Base-by-base conservation (phyloP, 2,888 invertebrate species). In the Caenorhabditis imperialis region DNA sequence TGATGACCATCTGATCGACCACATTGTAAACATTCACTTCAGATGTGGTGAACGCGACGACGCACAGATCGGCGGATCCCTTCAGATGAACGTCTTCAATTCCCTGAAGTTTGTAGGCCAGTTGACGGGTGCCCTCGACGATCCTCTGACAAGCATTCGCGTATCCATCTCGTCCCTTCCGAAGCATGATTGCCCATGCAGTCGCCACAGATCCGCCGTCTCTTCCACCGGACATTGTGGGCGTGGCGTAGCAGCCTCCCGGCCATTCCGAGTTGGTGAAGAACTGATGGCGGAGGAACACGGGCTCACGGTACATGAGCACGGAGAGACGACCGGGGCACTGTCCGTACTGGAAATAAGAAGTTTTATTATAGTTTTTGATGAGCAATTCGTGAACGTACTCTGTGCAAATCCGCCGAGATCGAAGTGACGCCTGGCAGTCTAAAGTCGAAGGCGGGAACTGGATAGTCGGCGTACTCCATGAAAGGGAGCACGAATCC, bases 221-320 rank as follows among this genome's bases (percentile, higher is more conserved):
- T 45, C 91, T 84, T 79, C 90, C 90, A n/a, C 90, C 90, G 86
- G 89, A 89, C 55, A 98, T 92, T 4, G 95, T 95, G 7, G 98
- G 96, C 3, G 97, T 95, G 0, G 96, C 97, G 89, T 99, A 99
- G 60, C 97, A 94, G 61, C 99, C 99, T 67, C 99, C 99, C 0
- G 96, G 95, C 99, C 99, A 99, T 37, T 97, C 94, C 0, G 95
- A 94, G 47, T 93, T 93, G 7, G 95, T 93, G 23, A 95, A 95
- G 89, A 93, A 97, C 90, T 98, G 98, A 86, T 93, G 91, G 87
- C 94, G 93, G 10, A 94, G 92, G 88, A 92, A 94, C 87, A 92
- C 92, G 23, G 91, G 90, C 58, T 92, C 90, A 38, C 93, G 92
- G 90, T 96, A 98, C 88, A 99, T 88, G 30, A 99, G 90, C 60